Evolutionary conservation across 2,888 invertebrate species (phyloP), one percentile per base, ranked within the genome.

Genomic region (Cancer borealis): DNA sequence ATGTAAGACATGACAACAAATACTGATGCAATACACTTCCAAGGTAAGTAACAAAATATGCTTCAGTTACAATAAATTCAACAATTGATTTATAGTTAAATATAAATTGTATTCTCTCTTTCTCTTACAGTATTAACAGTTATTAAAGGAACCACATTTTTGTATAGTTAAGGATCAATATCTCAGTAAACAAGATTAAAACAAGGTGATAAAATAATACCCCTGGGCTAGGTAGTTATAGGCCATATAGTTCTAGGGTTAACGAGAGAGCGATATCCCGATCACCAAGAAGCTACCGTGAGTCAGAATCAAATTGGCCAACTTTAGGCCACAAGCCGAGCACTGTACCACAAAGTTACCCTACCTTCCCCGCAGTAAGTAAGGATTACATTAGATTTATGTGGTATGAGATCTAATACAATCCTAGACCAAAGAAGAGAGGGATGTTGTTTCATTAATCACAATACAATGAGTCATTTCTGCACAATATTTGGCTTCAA

Each of bases 101-200:
- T n/a, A 26, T n/a, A 30, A 79, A 39, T 84, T 84, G n/a, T 84
- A 84, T 84, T 84, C 84, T 84, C 84, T 84, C 39, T 3, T 39
- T 39, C 12, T 39, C 30, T 14, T 84, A 6, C 8, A 84, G 84
- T 84, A 39, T 17, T 84, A 39, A 14, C 12, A 84, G 84, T 84
- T 84, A 14, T 39, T 26, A 73, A 73, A 10, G 3, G 39, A 84
- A 79, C 73, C 84, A 39, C 14, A 84, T 39, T 4, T 79, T 30
- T 30, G 30, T 3, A 79, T 30, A 14, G 6, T 12, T 21, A 26
- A 30, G 79, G 79, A 26, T 84, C 79, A 30, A 10, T 10, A 12
- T 30, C 79, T 84, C 12, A 30, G 12, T 30, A 84, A 30, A 39
- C 39, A 39, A 2, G 0, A 39, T 0, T 39, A 39, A 39, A 39